These are phyloP conservation scores for Actinia equina DNA, from an alignment of 64 coral and sea anemone species.

Conservation along the genomic window DNA sequence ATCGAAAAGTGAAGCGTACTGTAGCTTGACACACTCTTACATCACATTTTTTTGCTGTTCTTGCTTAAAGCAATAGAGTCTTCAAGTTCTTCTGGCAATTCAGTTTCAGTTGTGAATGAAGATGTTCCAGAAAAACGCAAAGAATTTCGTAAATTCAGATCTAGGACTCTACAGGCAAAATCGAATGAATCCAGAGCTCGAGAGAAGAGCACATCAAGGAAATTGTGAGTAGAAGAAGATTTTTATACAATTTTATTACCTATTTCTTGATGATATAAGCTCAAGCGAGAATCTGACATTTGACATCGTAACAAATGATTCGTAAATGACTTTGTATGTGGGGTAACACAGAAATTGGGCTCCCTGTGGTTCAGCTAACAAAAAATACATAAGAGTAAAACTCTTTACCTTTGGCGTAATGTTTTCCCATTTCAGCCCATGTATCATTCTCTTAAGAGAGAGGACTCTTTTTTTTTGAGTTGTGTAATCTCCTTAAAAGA, in stretches of 20 bases:
- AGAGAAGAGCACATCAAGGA: neutral
- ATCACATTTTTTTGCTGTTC: neutral
- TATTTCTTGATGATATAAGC: neutral
- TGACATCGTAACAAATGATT: too few relatives aligned
- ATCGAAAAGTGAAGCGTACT: neutral
- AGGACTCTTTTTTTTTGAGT: too few relatives aligned
- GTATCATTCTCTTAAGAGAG: too few relatives aligned
- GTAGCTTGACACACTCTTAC: neutral
- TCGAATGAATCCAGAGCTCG: slow-evolving; percentile 49
- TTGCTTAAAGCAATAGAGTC: neutral
- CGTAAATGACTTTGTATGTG: too few relatives aligned
- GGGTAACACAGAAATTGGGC: too few relatives aligned
- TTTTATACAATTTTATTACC: neutral
- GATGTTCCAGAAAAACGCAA: slow-evolving; percentile 52
- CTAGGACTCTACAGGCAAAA: slow-evolving; percentile 65
- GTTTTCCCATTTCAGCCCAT: too few relatives aligned
- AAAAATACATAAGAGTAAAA: too few relatives aligned
- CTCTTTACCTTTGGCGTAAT: too few relatives aligned
- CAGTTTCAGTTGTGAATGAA: neutral
- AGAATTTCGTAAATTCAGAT: slow-evolving; percentile 67
- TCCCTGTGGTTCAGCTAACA: too few relatives aligned
- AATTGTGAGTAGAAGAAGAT: neutral
- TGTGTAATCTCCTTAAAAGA: too few relatives aligned
- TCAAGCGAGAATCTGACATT: neutral
- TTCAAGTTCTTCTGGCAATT: neutral